Evolutionary conservation across 2,888 invertebrate genomes (phyloP).

Genomic region (Eurytoma adleriae): DNA sequence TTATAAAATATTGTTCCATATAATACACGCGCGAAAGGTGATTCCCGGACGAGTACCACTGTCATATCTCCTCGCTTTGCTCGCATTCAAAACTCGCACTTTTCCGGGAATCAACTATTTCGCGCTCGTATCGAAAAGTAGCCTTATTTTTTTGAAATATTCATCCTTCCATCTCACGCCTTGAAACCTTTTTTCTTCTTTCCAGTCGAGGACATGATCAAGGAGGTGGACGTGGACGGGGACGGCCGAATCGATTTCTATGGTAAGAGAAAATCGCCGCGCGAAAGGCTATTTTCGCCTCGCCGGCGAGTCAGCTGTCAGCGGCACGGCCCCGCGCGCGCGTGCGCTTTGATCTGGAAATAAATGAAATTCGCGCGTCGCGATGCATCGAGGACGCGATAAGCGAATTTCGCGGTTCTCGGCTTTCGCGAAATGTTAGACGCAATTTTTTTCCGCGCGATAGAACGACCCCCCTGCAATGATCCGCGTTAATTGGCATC

Average conservation of each 20-base stretch:
- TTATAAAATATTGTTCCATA: too few relatives aligned
- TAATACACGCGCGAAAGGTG: too few relatives aligned
- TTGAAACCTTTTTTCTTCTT: background rate
- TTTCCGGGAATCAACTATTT: too few relatives aligned
- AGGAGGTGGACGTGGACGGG: slow-evolving; percentile 96
- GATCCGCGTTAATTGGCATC: background rate
- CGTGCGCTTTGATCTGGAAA: slow-evolving; percentile 45
- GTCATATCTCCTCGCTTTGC: background rate
- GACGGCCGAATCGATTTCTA: slow-evolving; percentile 96
- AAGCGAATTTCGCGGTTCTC: background rate
- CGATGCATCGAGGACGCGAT: background rate
- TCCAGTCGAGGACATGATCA: slow-evolving; percentile 96
- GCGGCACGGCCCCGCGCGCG: slow-evolving; percentile 10
- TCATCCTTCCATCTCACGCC: too few relatives aligned
- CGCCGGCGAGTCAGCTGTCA: slow-evolving; percentile 27
- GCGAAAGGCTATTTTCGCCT: slow-evolving; percentile 24
- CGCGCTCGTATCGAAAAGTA: too few relatives aligned
- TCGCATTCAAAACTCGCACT: too few relatives aligned
- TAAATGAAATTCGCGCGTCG: slow-evolving; percentile 40
- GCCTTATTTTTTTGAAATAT: too few relatives aligned
- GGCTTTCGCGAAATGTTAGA: background rate
- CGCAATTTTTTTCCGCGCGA: too few relatives aligned
- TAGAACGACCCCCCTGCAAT: background rate
- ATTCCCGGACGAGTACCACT: too few relatives aligned
- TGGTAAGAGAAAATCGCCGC: slow-evolving; percentile 78